A percentile compares a stretch with the other conserved stretches of the same genome.
Conservation (phyloP, 2,888 invertebrate genomes). For the Dolomedes plantarius region DNA sequence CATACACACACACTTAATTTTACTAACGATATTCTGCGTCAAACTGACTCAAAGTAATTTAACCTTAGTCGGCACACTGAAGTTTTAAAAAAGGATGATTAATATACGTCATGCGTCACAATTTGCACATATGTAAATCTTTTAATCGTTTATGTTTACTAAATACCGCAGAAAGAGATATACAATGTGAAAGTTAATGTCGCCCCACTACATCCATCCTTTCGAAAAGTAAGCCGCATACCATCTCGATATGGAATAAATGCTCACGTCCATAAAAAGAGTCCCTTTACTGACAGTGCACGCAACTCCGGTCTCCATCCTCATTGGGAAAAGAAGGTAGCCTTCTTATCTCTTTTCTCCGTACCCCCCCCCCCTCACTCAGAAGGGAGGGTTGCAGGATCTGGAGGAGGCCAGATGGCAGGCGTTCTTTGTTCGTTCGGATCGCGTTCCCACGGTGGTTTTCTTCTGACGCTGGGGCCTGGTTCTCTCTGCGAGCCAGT, state of each 20-base stretch:
- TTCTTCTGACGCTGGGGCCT: slow-evolving; percentile 21
- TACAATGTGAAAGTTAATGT: too few relatives aligned
- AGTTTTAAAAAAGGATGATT: too few relatives aligned
- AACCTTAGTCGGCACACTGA: too few relatives aligned
- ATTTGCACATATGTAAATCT: too few relatives aligned
- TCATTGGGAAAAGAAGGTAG: slow-evolving; percentile 39
- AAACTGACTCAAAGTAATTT: too few relatives aligned
- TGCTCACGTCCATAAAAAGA: background rate
- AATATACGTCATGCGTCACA: too few relatives aligned
- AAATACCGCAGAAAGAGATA: too few relatives aligned
- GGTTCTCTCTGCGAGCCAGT: slow-evolving; percentile 22
- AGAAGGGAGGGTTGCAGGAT: slow-evolving; percentile 16
- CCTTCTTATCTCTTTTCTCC: slow-evolving; percentile 31
- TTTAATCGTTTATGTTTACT: too few relatives aligned
- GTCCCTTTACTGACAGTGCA: background rate
- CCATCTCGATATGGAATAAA: background rate
- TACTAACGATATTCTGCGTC: too few relatives aligned
- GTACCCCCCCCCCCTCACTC: slow-evolving; percentile 4
- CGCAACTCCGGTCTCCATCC: background rate
- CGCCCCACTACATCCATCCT: too few relatives aligned
- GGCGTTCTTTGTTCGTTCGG: slow-evolving; percentile 54
- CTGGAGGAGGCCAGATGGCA: slow-evolving; percentile 69
- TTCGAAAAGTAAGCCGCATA: too few relatives aligned
- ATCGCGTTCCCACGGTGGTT: slow-evolving; percentile 69
- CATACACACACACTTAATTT: too few relatives aligned